These are phyloP conservation scores for Pan paniscus DNA, from an alignment of 2,113 vertebrate species.

Conservation along the genomic window DNA sequence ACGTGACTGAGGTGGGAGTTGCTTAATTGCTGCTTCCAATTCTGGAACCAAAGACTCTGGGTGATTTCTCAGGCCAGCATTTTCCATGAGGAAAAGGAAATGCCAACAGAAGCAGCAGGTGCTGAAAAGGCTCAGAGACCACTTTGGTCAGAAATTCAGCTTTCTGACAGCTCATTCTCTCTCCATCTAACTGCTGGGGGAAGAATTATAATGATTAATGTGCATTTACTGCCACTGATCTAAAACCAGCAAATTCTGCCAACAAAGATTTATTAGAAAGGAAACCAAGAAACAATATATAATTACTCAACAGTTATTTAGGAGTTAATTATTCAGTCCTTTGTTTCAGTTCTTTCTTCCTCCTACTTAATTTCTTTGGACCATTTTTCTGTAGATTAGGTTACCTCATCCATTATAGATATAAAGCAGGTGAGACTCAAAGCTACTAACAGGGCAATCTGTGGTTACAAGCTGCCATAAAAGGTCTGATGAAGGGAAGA, in stretches of 20 bases:
- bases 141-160: neutral
- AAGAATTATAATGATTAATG: neutral
- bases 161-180: neutral
- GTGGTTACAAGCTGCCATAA: neutral
- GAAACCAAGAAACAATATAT: neutral
- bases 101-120: neutral
- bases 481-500: neutral
- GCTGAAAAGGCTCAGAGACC: neutral
- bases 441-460: neutral
- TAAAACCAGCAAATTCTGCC: neutral
- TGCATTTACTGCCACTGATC: neutral
- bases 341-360: neutral
- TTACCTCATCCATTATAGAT: neutral
- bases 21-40: neutral
- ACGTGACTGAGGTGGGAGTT: neutral
- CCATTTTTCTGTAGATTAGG: neutral
- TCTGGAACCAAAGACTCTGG: neutral
- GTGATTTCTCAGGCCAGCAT: neutral
- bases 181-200: neutral
- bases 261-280: slow-evolving; percentile 5
- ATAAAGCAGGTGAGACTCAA: neutral
- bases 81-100: neutral
- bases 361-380: neutral
- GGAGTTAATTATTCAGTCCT: slow-evolving; percentile 40
- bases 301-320: neutral